Base-by-base conservation (phyloP, 2,888 invertebrate genomes). In the Dasysyrphus tricinctus region DNA sequence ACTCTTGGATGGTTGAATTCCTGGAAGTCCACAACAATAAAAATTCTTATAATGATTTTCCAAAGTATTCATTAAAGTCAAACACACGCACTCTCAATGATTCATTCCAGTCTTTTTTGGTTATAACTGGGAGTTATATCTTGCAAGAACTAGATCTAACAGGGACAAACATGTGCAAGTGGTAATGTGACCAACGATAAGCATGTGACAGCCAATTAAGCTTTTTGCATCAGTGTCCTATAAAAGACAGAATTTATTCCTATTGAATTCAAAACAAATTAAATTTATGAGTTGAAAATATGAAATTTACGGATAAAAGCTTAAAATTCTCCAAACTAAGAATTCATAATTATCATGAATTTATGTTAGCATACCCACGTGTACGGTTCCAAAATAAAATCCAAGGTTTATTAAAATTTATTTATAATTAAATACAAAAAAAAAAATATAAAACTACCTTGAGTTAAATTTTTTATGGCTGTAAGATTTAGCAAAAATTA, bases 61-160 rank as follows among this genome's bases (percentile, higher is more conserved):
- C 42, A 39, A 14, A n/a, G 8, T 5, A 34, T 39, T 49, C n/a
- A 65, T 65, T 67, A 9, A 47, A 37, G 32, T 9, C 14, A 12
- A 39, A 39, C 37, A 39, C n/a, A 14, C n/a, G n/a, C 37, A 24
- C 19, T 37, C 19, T 42, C 14, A 57, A 69, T 69, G 29, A 16
- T 54, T 69, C n/a, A 39, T 39, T 69, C 69, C 37, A 54, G 54
- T 54, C 51, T 54, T 69, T 54, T 54, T 54, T 69, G 69, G 69
- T 69, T 54, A n/a, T 39, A 29, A 69, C 69, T 69, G 69, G 69
- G 69, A 42, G 14, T 49, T 3, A 54, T 39, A 39, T 54, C 69
- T 54, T 69, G 51, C 51, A 54, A 69, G 39, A 69, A 69, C 69
- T 69, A 37, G 69, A 69, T 69, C 39, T 54, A 54, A 42, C 69